Conservation (phyloP, 2,888 invertebrate species). For the Trichogramma dendrolimi region DNA sequence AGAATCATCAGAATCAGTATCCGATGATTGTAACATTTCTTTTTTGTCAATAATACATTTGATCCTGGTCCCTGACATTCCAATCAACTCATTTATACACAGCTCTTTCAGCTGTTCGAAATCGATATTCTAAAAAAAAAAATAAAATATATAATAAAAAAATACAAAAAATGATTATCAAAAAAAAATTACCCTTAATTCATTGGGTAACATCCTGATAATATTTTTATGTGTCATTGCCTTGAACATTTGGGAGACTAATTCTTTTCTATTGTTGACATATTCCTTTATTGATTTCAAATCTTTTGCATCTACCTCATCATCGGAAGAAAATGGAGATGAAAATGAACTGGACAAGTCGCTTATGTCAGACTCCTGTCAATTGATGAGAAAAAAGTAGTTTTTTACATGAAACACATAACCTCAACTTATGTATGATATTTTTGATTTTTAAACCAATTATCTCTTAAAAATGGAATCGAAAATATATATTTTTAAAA, state of each 20-base stretch:
- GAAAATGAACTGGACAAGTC: slow-evolving; percentile 52
- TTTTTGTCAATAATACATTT: slow-evolving; percentile 45
- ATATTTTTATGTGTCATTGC: slow-evolving; percentile 49
- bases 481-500: too few relatives aligned
- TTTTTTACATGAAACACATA: neutral
- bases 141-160: neutral
- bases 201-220: slow-evolving; percentile 49
- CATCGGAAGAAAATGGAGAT: slow-evolving; percentile 42
- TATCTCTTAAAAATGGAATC: too few relatives aligned
- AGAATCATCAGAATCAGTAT: slow-evolving; percentile 47
- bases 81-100: slow-evolving; percentile 47
- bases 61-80: slow-evolving; percentile 48
- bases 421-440: too few relatives aligned
- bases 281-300: slow-evolving; percentile 49
- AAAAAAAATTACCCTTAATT: slow-evolving; percentile 40
- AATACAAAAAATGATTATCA: neutral
- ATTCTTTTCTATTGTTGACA: slow-evolving; percentile 41
- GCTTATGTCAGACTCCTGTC: slow-evolving; percentile 29
- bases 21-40: slow-evolving; percentile 47
- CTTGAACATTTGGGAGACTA: slow-evolving; percentile 47
- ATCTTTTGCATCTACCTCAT: slow-evolving; percentile 43
- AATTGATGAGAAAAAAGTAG: slow-evolving; percentile 3
- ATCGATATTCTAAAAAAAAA: slow-evolving; percentile 41
- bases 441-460: too few relatives aligned
- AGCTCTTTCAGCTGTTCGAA: slow-evolving; percentile 45